Base-by-base conservation (phyloP, 2,113 vertebrate species). In the Takifugu bimaculatus region DNA sequence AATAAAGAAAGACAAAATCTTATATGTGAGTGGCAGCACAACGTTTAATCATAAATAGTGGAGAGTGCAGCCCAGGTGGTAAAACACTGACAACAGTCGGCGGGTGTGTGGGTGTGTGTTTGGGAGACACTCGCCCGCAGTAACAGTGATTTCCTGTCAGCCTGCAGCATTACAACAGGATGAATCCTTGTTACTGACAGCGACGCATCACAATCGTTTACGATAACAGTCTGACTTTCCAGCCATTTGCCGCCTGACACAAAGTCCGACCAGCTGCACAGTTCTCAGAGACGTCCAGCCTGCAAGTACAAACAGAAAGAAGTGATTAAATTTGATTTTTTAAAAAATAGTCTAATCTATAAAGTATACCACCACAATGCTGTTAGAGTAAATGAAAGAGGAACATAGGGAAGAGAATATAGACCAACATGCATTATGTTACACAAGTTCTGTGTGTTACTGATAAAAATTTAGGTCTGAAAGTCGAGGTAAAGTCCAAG, bases 111-210 rank as follows among this genome's bases (percentile, higher is more conserved):
- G 25, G 49, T 54, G 63, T 6, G 58, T 14, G 29, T 55, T 27
- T 25, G 35, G 49, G 73, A 75, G 77, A 72, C 53, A 1, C 54
- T 64, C 75, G 75, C 88, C 70, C 60, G 74, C 81, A 88, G 88
- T 90, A 90, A 91, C 91, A 94, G 79, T 85, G 88, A 92, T 80
- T 84, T 80, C 88, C 88, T 90, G 88, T 85, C 74, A 62, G 75
- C 75, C 47, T 49, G 50, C 54, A 75, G 47, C 26, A 71, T 78
- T 65, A 85, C 84, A 91, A 88, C 88, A 91, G 88, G 90, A 88
- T 87, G 89, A 93, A 92, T 92, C 91, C 84, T 90, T 89, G 88
- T 91, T 92, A 90, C 88, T 91, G 90, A 91, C 42, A 63, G 79
- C 80, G 85, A 73, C 72, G 65, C 60, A 68, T 68, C 85, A 82